Evolutionary conservation across 2,113 vertebrate genomes (phyloP).

Genomic region (Apistogramma diplotaenia): DNA sequence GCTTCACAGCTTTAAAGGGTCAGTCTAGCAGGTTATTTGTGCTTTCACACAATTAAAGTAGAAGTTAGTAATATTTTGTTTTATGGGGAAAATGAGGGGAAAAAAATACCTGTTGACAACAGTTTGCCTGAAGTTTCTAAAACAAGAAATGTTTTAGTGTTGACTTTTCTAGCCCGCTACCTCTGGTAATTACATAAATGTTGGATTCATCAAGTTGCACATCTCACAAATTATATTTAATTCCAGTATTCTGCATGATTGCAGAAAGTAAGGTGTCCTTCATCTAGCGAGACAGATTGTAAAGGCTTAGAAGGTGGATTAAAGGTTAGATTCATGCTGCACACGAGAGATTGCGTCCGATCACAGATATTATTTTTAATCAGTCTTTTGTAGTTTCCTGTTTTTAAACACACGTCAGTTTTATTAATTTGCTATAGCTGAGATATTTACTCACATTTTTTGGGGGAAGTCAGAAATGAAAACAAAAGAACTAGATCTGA

Average conservation of each 20-base stretch:
- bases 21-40: neutral
- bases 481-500: neutral
- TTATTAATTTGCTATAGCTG: neutral
- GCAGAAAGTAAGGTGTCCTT: constrained; percentile 6
- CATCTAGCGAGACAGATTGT: neutral
- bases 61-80: neutral
- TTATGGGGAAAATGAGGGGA: neutral
- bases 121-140: neutral
- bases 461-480: neutral
- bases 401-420: neutral
- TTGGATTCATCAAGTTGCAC: neutral
- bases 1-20: constrained; percentile 3
- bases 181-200: neutral
- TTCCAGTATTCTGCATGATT: neutral
- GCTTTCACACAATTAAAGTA: neutral
- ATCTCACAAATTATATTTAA: neutral
- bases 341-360: constrained; percentile 3
- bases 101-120: neutral
- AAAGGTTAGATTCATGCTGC: neutral
- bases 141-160: neutral
- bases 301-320: neutral
- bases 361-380: constrained; percentile 10
- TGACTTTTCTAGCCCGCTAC: neutral
- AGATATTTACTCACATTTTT: neutral
- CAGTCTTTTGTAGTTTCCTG: neutral